Conservation (phyloP, 2,113 vertebrate species). For the Larimichthys polyactis region DNA sequence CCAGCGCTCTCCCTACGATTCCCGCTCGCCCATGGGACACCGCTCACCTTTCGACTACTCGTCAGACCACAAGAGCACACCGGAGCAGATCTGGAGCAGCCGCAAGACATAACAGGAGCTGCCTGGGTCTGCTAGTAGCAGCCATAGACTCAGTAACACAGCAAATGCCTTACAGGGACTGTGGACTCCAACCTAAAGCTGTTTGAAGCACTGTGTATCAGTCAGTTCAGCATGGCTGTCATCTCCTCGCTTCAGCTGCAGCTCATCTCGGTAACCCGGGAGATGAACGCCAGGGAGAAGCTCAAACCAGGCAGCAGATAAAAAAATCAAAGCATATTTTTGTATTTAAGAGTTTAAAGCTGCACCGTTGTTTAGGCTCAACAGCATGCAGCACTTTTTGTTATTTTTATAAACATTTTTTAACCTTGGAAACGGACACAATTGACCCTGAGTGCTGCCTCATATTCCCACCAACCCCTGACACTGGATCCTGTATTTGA, state of each 20-base stretch:
- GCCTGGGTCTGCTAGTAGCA: conserved; percentile 78
- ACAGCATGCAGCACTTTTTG: conserved; percentile 87
- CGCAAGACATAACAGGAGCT: conserved; percentile 95
- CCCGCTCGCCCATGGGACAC: conserved; percentile 90
- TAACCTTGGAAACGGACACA: conserved; percentile 90
- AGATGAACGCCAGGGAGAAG: conserved; percentile 43
- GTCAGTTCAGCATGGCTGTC: conserved; percentile 89
- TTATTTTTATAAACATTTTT: conserved; percentile 93
- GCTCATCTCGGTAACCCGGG: conserved; percentile 83
- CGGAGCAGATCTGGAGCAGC: conserved; percentile 96
- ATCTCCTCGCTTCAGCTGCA: conserved; percentile 86
- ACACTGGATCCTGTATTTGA: conserved; percentile 93
- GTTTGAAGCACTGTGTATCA: conserved; percentile 86
- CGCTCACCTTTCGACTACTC: conserved; percentile 96
- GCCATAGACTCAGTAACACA: conserved; percentile 95
- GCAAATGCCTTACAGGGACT: conserved; percentile 97
- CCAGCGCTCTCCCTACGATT: conserved; percentile 94
- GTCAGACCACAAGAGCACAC: conserved; percentile 95
- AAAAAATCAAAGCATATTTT: conserved; percentile 90
- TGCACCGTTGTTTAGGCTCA: conserved; percentile 88
- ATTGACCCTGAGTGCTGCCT: conserved; percentile 93
- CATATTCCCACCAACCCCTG: conserved; percentile 82
- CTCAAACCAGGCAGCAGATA: conserved; percentile 65
- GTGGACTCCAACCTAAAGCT: conserved; percentile 84
- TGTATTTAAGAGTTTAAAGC: conserved; percentile 95